phyloP scores from a whole-genome alignment of 2,888 invertebrate genomes.

The Electrophaes corylata region DNA sequence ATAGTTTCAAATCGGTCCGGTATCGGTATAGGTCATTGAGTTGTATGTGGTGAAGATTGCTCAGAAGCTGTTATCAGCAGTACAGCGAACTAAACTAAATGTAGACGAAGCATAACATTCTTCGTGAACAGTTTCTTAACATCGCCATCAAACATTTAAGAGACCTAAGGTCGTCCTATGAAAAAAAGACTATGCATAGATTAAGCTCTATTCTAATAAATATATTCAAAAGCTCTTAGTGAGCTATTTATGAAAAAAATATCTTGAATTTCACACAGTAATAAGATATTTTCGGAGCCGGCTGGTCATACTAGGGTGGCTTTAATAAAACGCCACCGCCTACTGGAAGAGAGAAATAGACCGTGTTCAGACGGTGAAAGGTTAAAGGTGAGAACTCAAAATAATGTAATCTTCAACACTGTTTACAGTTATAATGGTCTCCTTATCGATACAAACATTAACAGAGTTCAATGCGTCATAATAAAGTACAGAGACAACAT shows the following conservation, averaged over 20 bases:
- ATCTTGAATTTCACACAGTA: background rate
- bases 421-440: background rate
- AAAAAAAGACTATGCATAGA: too few relatives aligned
- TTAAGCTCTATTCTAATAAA: too few relatives aligned
- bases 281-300: background rate
- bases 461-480: constrained; percentile 2
- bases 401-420: constrained; percentile 1
- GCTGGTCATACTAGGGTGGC: constrained; percentile 1
- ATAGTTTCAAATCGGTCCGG: too few relatives aligned
- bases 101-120: too few relatives aligned
- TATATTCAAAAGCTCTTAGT: too few relatives aligned
- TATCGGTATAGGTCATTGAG: too few relatives aligned
- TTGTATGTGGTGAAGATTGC: too few relatives aligned
- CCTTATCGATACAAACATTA: background rate
- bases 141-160: too few relatives aligned
- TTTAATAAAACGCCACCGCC: constrained; percentile 39
- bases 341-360: constrained; percentile 36
- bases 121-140: too few relatives aligned
- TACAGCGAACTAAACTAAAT: too few relatives aligned
- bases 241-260: background rate
- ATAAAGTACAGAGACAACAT: background rate
- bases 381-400: constrained; percentile 3
- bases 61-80: too few relatives aligned
- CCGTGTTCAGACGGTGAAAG: constrained; percentile 5
- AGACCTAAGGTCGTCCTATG: too few relatives aligned